Percentiles rank a stretch among this genome's conserved stretches.
phyloP scores from a whole-genome alignment of 2,888 invertebrate genomes.

The Mythimna loreyi region DNA sequence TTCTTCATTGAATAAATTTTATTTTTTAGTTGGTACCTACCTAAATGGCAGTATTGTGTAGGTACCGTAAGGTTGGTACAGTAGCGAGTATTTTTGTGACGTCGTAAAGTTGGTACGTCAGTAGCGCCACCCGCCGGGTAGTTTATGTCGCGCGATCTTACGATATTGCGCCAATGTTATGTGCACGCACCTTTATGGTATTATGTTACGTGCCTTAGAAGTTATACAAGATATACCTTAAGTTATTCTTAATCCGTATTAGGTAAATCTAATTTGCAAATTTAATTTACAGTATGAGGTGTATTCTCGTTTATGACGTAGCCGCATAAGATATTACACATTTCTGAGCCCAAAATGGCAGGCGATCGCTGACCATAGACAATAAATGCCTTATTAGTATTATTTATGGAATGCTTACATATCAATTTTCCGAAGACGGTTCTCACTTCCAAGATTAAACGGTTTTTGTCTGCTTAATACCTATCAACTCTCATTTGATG shows the following conservation, averaged over 20 bases:
- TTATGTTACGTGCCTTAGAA: conserved; percentile 77
- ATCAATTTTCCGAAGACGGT: conserved; percentile 30
- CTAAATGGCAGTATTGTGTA: conserved; percentile 41
- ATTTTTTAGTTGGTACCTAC: conserved; percentile 31
- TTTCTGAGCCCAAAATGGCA: conserved; percentile 45
- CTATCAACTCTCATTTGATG: conserved; percentile 44
- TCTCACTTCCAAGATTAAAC: conserved; percentile 42
- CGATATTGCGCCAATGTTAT: conserved; percentile 78
- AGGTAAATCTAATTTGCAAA: conserved; percentile 64
- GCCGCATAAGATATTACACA: conserved; percentile 32
- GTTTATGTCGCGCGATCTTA: conserved; percentile 84
- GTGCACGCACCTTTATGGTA: conserved; percentile 81
- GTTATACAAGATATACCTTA: conserved; percentile 68
- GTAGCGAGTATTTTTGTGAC: conserved; percentile 77
- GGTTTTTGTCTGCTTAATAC: conserved; percentile 41
- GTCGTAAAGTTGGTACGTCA: conserved; percentile 79
- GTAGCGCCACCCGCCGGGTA: conserved; percentile 87
- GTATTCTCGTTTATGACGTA: conserved; percentile 54
- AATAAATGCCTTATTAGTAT: conserved; percentile 58
- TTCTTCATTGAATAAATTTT: conserved; percentile 50
- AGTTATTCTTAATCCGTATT: conserved; percentile 60
- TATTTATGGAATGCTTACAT: conserved; percentile 50
- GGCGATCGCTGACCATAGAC: conserved; percentile 49
- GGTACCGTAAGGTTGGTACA: conserved; percentile 61
- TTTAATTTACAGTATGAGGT: conserved; percentile 48